Conservation (phyloP, 2,797 vertebrate species). For the Danio albolineatus region DNA sequence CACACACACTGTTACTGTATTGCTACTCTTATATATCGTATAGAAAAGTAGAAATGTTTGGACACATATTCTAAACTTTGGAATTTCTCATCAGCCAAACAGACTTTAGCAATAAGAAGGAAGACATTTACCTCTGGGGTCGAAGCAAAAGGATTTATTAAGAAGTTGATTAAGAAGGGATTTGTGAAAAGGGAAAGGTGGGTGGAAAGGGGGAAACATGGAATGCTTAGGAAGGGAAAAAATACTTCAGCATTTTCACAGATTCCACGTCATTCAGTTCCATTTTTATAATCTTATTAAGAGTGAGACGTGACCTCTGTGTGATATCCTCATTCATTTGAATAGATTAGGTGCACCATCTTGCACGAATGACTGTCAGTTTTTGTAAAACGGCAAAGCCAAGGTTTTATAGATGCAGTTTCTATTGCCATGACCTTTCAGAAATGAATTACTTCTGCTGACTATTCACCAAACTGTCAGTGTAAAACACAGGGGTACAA, state of each 20-base stretch:
- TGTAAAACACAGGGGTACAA: conserved; percentile 45
- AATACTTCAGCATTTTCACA: conserved; percentile 53
- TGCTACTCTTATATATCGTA: no score
- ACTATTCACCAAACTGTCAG: conserved; percentile 59
- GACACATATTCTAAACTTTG: neutral
- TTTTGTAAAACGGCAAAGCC: conserved; percentile 38
- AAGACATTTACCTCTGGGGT: conserved; percentile 65
- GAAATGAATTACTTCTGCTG: conserved; percentile 21
- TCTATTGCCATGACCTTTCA: conserved; percentile 44
- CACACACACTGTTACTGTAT: conserved; percentile 5
- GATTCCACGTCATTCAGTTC: conserved; percentile 36
- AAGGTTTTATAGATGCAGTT: conserved; percentile 39
- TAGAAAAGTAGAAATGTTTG: neutral
- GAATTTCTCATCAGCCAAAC: neutral
- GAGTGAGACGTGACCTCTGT: conserved; percentile 20
- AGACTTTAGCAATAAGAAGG: conserved; percentile 60
- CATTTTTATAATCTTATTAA: conserved; percentile 22
- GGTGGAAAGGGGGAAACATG: conserved; percentile 23
- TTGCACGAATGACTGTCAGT: conserved; percentile 18
- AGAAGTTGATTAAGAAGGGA: conserved; percentile 64
- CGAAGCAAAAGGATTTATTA: conserved; percentile 78
- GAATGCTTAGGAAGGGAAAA: conserved; percentile 42
- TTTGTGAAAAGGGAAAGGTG: conserved; percentile 34
- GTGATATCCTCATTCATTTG: conserved; percentile 31
- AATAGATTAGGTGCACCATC: conserved; percentile 29